These are phyloP conservation scores for Blera fallax DNA, from an alignment of 2,888 invertebrate species.

Conservation along the genomic window DNA sequence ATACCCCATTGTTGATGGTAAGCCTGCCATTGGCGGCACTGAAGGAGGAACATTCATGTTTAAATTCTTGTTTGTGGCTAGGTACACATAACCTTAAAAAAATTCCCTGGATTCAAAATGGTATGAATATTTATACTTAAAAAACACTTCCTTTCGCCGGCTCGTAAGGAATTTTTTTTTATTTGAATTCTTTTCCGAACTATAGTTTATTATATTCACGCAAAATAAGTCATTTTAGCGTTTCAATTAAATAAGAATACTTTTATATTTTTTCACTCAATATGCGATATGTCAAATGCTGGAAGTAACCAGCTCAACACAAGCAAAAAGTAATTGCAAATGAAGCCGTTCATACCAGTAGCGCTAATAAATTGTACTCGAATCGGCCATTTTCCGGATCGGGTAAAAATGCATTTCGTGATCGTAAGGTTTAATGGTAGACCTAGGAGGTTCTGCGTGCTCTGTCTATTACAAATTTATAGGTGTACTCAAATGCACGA, in stretches of 20 bases:
- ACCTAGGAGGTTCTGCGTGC: too few relatives aligned
- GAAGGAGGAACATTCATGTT: slow-evolving; percentile 81
- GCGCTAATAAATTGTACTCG: too few relatives aligned
- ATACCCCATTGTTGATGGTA: slow-evolving; percentile 83
- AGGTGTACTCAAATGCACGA: too few relatives aligned
- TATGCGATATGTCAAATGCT: not conserved
- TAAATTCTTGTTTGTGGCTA: slow-evolving; percentile 12
- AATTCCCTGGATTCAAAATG: not conserved
- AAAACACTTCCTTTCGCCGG: not conserved
- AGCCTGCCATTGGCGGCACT: slow-evolving; percentile 78
- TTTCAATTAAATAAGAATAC: not conserved
- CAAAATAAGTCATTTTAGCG: not conserved
- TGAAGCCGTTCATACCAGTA: not conserved
- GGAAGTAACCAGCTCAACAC: not conserved
- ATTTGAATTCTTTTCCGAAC: not conserved
- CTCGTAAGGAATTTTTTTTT: not conserved
- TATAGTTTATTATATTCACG: not conserved
- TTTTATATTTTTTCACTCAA: not conserved
- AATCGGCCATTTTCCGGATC: too few relatives aligned
- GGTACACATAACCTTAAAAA: slow-evolving; percentile 55
- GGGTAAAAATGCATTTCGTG: too few relatives aligned
- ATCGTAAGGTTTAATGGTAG: too few relatives aligned
- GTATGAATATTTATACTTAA: not conserved
- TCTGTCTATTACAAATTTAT: too few relatives aligned
- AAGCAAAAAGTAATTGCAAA: not conserved